Evolutionary conservation across 2,888 invertebrate genomes (phyloP).

Genomic region (Nomada fucata): DNA sequence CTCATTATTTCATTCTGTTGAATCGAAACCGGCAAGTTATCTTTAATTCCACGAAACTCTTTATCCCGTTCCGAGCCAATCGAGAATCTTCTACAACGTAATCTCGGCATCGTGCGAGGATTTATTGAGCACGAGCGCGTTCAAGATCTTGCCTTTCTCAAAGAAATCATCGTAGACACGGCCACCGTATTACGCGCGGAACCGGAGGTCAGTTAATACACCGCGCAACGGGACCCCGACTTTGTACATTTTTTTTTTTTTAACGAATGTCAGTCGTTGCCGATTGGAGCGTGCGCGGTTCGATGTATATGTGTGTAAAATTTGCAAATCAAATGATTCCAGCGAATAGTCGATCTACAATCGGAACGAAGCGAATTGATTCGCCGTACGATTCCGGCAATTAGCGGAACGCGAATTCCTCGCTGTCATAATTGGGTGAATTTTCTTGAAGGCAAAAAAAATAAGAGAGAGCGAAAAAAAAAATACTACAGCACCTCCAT

Average conservation of each 20-base stretch:
- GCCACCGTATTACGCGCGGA: constrained; percentile 54
- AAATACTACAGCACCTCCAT: neutral
- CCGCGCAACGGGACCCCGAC: constrained; percentile 23
- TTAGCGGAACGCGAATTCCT: too few species aligned
- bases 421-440: too few species aligned
- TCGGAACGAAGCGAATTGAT: too few species aligned
- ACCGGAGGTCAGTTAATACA: constrained; percentile 44
- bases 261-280: neutral
- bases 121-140: constrained; percentile 48
- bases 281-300: neutral
- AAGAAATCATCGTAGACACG: constrained; percentile 59
- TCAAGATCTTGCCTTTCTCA: constrained; percentile 57
- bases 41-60: too few species aligned
- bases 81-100: neutral
- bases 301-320: too few species aligned
- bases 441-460: too few species aligned
- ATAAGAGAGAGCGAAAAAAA: too few species aligned
- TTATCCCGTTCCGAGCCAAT: neutral
- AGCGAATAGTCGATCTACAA: too few species aligned
- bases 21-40: too few species aligned
- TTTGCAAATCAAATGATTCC: too few species aligned
- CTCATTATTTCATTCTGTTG: too few species aligned
- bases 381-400: too few species aligned
- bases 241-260: constrained; percentile 37
- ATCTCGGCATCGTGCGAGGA: constrained; percentile 34